These are phyloP conservation scores for Heterohyrax brucei DNA, from an alignment of 2,797 vertebrate genomes.

Conservation along the genomic window DNA sequence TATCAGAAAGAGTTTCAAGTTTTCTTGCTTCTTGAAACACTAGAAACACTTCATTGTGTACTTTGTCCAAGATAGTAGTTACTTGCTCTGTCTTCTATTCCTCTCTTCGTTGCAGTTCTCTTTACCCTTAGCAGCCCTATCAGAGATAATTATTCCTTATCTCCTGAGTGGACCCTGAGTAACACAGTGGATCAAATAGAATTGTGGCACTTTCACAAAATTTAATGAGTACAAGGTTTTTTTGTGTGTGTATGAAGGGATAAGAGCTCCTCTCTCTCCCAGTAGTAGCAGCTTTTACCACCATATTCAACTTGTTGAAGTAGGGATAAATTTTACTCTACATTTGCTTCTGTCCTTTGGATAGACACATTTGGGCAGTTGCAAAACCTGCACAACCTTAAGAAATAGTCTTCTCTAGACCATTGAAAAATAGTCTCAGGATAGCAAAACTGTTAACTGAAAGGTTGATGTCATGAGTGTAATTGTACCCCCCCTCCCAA, in stretches of 20 bases:
- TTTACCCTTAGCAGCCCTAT: background rate
- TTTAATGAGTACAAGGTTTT: background rate
- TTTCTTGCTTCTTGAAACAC: too few species aligned
- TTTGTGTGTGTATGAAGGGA: background rate
- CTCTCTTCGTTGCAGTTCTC: background rate
- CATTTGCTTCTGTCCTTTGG: background rate
- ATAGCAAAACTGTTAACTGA: background rate
- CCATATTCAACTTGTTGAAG: background rate
- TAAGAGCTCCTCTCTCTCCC: background rate
- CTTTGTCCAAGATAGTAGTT: background rate
- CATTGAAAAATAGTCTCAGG: background rate
- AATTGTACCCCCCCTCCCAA: too few species aligned
- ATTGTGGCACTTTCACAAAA: background rate
- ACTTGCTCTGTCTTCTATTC: background rate
- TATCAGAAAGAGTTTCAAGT: too few species aligned
- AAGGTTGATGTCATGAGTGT: too few species aligned
- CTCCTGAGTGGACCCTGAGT: background rate
- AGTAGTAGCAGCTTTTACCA: background rate
- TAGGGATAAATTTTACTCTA: background rate
- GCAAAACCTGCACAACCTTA: background rate
- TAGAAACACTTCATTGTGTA: background rate
- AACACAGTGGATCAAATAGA: background rate
- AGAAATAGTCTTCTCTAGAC: background rate
- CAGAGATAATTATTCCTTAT: background rate
- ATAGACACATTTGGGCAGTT: background rate